Percentiles rank a stretch among this genome's conserved stretches.
Evolutionary conservation across 2,113 vertebrate genomes (phyloP).

Genomic region (Puma concolor): DNA sequence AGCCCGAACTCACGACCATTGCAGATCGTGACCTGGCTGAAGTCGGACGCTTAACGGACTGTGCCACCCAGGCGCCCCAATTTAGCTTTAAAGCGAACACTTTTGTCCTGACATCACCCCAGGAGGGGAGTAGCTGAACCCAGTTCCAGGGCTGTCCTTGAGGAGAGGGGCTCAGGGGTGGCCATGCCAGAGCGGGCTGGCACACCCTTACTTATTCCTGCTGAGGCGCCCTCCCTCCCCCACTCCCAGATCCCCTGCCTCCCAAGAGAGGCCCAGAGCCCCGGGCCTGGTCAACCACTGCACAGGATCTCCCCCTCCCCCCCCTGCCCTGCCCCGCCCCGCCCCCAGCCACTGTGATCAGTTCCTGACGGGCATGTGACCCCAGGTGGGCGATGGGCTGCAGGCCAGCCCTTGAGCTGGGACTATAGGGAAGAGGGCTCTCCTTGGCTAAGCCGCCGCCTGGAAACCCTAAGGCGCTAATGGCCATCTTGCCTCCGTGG

Average conservation of each 20-base stretch:
- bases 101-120: conserved; percentile 65
- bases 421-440: neutral
- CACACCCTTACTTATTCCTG: neutral
- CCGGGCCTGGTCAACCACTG: rapidly evolving
- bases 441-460: neutral
- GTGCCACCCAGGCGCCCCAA: no score
- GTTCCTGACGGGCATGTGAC: neutral
- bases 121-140: conserved; percentile 67
- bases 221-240: neutral
- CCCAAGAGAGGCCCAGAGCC: neutral
- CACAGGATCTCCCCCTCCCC: no score
- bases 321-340: no score
- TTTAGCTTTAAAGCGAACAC: conserved; percentile 49
- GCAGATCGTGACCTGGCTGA: no score
- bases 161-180: neutral
- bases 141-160: neutral
- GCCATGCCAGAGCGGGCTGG: rapidly evolving
- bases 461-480: neutral
- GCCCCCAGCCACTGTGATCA: rapidly evolving
- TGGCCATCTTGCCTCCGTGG: neutral
- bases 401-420: neutral
- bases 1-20: no score
- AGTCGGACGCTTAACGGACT: no score
- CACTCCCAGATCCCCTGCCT: neutral
- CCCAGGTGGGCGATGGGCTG: neutral